phyloP scores from a whole-genome alignment of 2,888 invertebrate genomes.

The Caenorhabditis uteleia region DNA sequence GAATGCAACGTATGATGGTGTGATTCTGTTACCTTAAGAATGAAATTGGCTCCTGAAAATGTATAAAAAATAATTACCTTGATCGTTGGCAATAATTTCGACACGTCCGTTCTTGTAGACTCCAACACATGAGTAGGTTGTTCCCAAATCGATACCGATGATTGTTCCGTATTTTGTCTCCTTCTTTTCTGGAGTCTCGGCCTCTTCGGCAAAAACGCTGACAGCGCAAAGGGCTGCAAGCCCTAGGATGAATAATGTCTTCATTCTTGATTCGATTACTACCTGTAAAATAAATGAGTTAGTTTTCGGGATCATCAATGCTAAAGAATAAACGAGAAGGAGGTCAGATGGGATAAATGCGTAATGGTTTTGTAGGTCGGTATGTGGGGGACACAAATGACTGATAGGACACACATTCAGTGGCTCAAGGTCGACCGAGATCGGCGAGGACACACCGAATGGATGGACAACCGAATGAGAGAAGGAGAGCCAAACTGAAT shows the following conservation, averaged over 20 bases:
- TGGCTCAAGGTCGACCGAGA: too few relatives aligned
- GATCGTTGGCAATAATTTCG: conserved; percentile 69
- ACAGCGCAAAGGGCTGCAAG: conserved; percentile 55
- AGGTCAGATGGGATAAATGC: conserved; percentile 13
- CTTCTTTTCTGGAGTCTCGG: conserved; percentile 47
- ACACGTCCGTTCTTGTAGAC: conserved; percentile 73
- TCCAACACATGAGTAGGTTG: conserved; percentile 70
- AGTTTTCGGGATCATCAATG: background rate
- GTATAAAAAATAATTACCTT: conserved; percentile 59
- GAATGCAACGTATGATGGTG: conserved; percentile 69
- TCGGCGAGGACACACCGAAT: conserved; percentile 20
- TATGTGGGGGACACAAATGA: conserved; percentile 16
- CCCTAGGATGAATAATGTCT: conserved; percentile 56
- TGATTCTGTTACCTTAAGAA: conserved; percentile 69
- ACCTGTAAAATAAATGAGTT: conserved; percentile 11
- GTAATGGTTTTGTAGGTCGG: conserved; percentile 20
- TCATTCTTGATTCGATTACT: conserved; percentile 51
- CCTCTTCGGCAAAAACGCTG: conserved; percentile 53
- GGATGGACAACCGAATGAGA: conserved; percentile 7
- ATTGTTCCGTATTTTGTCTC: conserved; percentile 68
- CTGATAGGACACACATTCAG: conserved; percentile 4
- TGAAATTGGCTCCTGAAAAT: conserved; percentile 28
- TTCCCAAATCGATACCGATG: conserved; percentile 71
- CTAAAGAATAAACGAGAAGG: conserved; percentile 1
- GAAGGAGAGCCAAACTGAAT: too few relatives aligned